Conservation (phyloP, 2,113 vertebrate genomes). For the Oenanthe melanoleuca region DNA sequence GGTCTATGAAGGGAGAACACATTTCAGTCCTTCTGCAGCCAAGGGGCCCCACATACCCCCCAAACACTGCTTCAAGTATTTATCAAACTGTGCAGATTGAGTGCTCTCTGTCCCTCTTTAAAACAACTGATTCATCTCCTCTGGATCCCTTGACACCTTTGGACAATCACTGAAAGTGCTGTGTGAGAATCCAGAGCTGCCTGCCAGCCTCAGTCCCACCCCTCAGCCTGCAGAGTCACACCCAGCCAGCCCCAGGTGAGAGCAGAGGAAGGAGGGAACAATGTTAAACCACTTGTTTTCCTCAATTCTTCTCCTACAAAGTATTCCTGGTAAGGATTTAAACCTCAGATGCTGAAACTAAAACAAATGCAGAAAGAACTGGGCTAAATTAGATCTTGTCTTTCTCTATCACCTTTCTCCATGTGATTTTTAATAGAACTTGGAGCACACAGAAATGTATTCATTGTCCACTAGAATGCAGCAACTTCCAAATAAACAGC, state of each 20-base stretch:
- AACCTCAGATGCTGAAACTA: background rate
- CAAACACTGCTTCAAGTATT: background rate
- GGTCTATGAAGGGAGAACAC: background rate
- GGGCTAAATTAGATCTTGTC: background rate
- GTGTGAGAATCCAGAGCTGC: background rate
- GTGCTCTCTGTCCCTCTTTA: background rate
- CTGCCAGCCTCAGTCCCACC: background rate
- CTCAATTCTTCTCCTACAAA: background rate
- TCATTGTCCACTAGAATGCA: background rate
- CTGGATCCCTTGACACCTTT: background rate
- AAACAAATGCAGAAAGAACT: background rate
- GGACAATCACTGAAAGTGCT: fast-evolving
- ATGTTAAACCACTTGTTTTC: fast-evolving
- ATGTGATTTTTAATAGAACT: background rate
- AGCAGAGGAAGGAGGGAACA: background rate
- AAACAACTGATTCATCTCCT: background rate
- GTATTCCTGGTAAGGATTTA: background rate
- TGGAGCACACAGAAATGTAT: background rate
- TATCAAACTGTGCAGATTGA: background rate
- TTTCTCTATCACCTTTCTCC: background rate
- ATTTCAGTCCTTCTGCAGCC: fast-evolving
- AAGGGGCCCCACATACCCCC: fast-evolving
- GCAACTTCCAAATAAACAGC: background rate
- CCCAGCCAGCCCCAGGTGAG: background rate
- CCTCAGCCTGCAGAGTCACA: background rate